These are phyloP conservation scores for Ictalurus furcatus DNA, from an alignment of 2,113 vertebrate genomes.

Conservation along the genomic window DNA sequence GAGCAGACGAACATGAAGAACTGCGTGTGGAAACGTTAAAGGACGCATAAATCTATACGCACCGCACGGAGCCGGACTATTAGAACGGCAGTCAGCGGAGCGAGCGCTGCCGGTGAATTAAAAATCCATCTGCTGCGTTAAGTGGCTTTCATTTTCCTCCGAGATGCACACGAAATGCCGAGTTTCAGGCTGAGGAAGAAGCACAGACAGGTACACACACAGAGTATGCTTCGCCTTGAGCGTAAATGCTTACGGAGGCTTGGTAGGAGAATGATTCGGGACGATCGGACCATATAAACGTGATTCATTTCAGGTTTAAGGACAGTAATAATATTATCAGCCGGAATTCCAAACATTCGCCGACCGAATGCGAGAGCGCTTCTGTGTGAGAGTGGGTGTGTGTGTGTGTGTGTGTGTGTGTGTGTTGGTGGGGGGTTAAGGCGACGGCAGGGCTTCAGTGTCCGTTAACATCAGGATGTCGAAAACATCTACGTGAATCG, in stretches of 20 bases:
- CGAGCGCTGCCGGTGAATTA: not conserved
- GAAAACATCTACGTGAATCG: not conserved
- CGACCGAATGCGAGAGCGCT: not conserved
- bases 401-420: too few species aligned
- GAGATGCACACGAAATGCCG: not conserved
- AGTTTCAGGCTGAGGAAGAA: not conserved
- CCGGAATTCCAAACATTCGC: not conserved
- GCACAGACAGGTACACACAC: not conserved
- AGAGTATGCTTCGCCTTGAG: not conserved
- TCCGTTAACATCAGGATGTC: not conserved
- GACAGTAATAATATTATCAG: not conserved
- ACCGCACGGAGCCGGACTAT: not conserved
- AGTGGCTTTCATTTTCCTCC: slow-evolving; percentile 15
- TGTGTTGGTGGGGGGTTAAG: too few species aligned
- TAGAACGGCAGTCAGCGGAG: not conserved
- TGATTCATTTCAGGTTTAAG: not conserved
- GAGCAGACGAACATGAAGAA: not conserved
- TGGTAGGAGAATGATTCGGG: not conserved
- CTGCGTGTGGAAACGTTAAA: not conserved
- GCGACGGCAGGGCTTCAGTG: not conserved
- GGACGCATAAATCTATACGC: not conserved
- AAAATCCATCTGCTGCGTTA: slow-evolving; percentile 20
- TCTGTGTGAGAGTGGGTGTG: not conserved
- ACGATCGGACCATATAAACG: not conserved
- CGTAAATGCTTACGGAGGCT: not conserved